Base-by-base conservation (phyloP, 2,888 invertebrate species). In the Entomobrya proxima region DNA sequence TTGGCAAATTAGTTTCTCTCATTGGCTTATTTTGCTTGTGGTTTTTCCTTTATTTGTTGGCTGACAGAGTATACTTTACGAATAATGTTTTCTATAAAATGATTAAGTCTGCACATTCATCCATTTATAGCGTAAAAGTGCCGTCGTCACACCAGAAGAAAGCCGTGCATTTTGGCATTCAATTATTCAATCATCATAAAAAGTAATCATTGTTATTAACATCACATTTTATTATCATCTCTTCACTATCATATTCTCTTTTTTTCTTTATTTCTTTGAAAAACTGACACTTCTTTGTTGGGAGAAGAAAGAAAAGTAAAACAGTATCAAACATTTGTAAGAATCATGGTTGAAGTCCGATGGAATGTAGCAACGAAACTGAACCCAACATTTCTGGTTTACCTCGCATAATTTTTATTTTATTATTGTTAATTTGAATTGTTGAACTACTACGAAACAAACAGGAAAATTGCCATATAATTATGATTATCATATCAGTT, bases 201-300 rank as follows among this genome's bases (percentile, higher is more conserved):
- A 67, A 40, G 11, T 67, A 67, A 67, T 40, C 24, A 67, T 40
- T 67, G 40, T 67, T 67, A 67, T 67, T 67, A 67, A 24, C 67
- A 67, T 40, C 44, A 40, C 40, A 67, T 67, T 67, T 67, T 67
- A 67, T 67, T 67, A 40, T 67, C 64, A 64, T 64, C 64, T 32
- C n/a, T 61, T 61, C 32, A 64, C 37, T 21, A 40, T 44, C 67
- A 67, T 67, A 64, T 37, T 24, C 40, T 67, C 4, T 5, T 67
- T 44, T 24, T 24, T 37, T n/a, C n/a, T n/a, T 4, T 64, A n/a
- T 55, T 52, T 13, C 3, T 9, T 9, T 52, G n/a, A n/a, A 7
- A 50, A 18, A 18, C 13, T 2, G 4, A 18, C n/a, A n/a, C 18
- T 21, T 50, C 18, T 21, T 50, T 21, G 1, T 18, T 2, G 2